A percentile compares a stretch with the other conserved stretches of the same genome.
Conservation (phyloP, 2,113 vertebrate species). For the Pollachius pollachius region DNA sequence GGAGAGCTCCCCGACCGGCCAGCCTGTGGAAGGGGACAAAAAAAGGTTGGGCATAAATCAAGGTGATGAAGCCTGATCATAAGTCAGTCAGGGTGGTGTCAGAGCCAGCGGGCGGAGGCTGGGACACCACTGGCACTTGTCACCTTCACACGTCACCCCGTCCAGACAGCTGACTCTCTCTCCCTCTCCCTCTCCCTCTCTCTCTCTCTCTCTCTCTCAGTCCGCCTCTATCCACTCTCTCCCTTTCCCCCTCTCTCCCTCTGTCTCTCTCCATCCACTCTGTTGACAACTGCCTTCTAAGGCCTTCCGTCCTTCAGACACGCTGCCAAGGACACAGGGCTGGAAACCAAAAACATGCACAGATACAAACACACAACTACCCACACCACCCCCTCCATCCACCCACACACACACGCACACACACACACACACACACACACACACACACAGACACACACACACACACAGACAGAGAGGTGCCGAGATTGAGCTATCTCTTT, state of each 20-base stretch:
- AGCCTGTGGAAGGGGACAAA: conserved; percentile 35
- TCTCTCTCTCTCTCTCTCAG: neutral
- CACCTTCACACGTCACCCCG: conserved; percentile 62
- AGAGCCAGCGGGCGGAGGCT: conserved; percentile 54
- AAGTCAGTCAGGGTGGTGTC: conserved; percentile 66
- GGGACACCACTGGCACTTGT: conserved; percentile 60
- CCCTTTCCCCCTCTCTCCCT: neutral
- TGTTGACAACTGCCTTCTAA: conserved; percentile 27
- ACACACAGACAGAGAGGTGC: conserved; percentile 10
- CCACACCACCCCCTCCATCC: neutral
- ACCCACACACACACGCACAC: conserved; percentile 1
- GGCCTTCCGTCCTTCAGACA: conserved; percentile 57
- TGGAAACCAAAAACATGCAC: neutral
- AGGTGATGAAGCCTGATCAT: conserved; percentile 67
- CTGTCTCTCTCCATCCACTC: conserved; percentile 6
- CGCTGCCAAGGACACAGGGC: conserved; percentile 50
- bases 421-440: conserved; percentile 9
- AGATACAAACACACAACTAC: conserved; percentile 1
- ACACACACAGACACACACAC: conserved; percentile 24
- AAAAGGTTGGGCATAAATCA: conserved; percentile 63
- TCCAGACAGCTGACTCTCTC: conserved; percentile 39
- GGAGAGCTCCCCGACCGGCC: conserved; percentile 18
- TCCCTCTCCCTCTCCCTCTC: neutral
- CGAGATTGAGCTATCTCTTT: conserved; percentile 41
- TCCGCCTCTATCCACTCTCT: conserved; percentile 9